Conservation (phyloP, 2,888 invertebrate genomes). For the Microchrysa polita region DNA sequence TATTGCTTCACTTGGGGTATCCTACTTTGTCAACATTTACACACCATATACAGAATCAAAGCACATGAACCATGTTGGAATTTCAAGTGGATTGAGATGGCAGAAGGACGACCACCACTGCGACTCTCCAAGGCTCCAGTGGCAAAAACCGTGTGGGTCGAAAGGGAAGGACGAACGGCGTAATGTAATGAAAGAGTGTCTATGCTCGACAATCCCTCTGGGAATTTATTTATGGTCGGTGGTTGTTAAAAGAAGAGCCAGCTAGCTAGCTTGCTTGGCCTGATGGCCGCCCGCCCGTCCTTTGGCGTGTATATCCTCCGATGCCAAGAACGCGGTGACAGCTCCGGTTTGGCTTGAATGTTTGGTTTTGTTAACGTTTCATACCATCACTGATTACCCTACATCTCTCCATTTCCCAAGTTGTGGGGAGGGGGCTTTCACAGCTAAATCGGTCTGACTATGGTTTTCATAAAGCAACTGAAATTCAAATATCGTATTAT, state of each 20-base stretch:
- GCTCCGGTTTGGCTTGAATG: slow-evolving; percentile 25
- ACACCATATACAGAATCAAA: slow-evolving; percentile 39
- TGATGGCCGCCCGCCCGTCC: too few species aligned
- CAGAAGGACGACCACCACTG: slow-evolving; percentile 7
- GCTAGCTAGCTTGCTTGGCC: slow-evolving; percentile 11
- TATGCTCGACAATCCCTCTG: slow-evolving; percentile 34
- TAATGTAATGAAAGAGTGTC: slow-evolving; percentile 23
- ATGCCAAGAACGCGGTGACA: slow-evolving; percentile 25
- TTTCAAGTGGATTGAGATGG: background rate
- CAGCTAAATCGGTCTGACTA: slow-evolving; percentile 30
- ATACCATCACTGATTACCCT: background rate
- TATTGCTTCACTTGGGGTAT: slow-evolving; percentile 11
- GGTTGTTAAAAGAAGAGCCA: slow-evolving; percentile 43
- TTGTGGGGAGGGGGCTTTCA: too few species aligned
- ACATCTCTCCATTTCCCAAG: too few species aligned
- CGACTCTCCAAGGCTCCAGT: background rate
- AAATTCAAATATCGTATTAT: slow-evolving; percentile 41
- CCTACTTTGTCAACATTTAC: slow-evolving; percentile 42
- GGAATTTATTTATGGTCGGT: slow-evolving; percentile 43
- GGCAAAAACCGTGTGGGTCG: too few species aligned
- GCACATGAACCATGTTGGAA: slow-evolving; percentile 17
- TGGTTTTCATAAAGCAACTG: slow-evolving; percentile 38
- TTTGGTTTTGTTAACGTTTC: slow-evolving; percentile 38
- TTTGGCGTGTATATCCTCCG: background rate
- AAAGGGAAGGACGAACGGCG: background rate